A percentile compares a stretch with the other conserved stretches of the same genome.
phyloP scores from a whole-genome alignment of 2,888 invertebrate genomes.

The Andrena bicolor region DNA sequence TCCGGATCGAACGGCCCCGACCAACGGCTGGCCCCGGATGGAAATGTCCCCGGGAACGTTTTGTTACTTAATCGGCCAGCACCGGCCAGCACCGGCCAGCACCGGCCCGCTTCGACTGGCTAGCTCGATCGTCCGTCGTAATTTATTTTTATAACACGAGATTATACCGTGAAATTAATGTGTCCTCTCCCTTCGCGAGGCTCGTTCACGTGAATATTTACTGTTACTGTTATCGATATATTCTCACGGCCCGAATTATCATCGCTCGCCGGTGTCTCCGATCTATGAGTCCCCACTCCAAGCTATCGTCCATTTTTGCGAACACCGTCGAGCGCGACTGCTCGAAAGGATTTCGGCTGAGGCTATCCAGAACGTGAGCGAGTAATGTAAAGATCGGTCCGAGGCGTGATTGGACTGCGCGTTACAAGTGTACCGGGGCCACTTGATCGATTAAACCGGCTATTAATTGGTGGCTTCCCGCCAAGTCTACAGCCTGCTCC shows the following conservation, averaged over 20 bases:
- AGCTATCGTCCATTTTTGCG: not conserved
- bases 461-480: slow-evolving; percentile 69
- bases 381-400: slow-evolving; percentile 55
- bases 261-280: not conserved
- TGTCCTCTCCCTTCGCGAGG: slow-evolving; percentile 2
- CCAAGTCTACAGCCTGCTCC: slow-evolving; percentile 33
- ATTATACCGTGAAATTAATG: slow-evolving; percentile 46
- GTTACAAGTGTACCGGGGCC: slow-evolving; percentile 62
- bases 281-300: too few species aligned
- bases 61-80: slow-evolving; percentile 53
- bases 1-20: slow-evolving; percentile 15
- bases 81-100: slow-evolving; percentile 25
- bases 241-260: not conserved
- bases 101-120: not conserved
- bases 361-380: slow-evolving; percentile 27
- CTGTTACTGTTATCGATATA: slow-evolving; percentile 31
- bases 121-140: slow-evolving; percentile 18
- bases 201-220: slow-evolving; percentile 32
- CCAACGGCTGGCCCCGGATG: slow-evolving; percentile 3
- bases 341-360: not conserved
- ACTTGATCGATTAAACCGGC: slow-evolving; percentile 72
- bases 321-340: not conserved
- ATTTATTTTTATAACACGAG: slow-evolving; percentile 49
- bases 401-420: slow-evolving; percentile 50
- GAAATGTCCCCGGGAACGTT: slow-evolving; percentile 36